These are phyloP conservation scores for Damaliscus lunatus DNA, from an alignment of 2,113 vertebrate species.

Conservation along the genomic window DNA sequence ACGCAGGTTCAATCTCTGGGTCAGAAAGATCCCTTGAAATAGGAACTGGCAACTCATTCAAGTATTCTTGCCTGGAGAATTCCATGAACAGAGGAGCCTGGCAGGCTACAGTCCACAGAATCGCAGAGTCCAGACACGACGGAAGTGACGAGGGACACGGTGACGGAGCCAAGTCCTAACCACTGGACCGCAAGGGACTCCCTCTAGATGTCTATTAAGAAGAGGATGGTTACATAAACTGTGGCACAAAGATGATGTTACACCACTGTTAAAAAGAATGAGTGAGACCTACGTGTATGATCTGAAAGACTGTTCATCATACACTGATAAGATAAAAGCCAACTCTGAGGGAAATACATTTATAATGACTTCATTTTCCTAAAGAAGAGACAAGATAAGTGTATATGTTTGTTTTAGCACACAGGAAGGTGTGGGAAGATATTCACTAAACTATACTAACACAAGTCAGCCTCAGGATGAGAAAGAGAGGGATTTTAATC, in stretches of 20 bases:
- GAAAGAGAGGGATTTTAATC: not conserved
- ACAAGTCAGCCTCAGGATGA: not conserved
- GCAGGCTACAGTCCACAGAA: not conserved
- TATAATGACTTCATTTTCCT: not conserved
- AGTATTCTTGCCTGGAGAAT: not conserved
- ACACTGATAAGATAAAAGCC: not conserved
- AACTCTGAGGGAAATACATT: not conserved
- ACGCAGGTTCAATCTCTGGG: not conserved
- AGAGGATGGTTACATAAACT: not conserved
- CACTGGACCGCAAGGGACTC: not conserved
- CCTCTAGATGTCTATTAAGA: not conserved
- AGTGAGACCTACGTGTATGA: not conserved
- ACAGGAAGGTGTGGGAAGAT: not conserved
- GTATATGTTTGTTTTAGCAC: not conserved
- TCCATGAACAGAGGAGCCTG: not conserved
- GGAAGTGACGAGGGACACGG: not conserved
- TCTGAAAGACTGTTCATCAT: not conserved
- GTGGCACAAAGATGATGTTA: not conserved
- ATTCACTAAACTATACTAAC: not conserved
- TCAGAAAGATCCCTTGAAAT: not conserved
- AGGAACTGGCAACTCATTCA: not conserved
- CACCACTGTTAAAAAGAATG: not conserved
- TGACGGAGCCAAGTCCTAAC: not conserved
- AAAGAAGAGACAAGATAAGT: not conserved
- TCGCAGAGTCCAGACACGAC: not conserved